phyloP scores from a whole-genome alignment of 2,113 vertebrate genomes.

The Canis aureus region DNA sequence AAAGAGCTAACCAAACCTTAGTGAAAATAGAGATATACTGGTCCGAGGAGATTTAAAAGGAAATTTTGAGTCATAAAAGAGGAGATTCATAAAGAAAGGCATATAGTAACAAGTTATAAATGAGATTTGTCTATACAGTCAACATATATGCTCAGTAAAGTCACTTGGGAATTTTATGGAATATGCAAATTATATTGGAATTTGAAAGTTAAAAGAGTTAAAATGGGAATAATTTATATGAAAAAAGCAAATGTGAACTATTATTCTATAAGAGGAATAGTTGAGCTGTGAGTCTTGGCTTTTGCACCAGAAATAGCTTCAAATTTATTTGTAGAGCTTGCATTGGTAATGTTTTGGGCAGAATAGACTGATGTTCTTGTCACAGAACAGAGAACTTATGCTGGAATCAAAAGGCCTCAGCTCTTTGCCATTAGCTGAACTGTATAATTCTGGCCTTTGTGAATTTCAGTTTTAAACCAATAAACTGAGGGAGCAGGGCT shows the following conservation, averaged over 20 bases:
- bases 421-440: not conserved
- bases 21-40: conserved; percentile 44
- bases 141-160: conserved; percentile 28
- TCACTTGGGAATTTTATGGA: not conserved
- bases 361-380: not conserved
- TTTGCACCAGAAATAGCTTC: not conserved
- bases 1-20: conserved; percentile 18
- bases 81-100: conserved; percentile 38
- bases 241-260: not conserved
- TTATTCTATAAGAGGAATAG: not conserved
- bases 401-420: not conserved
- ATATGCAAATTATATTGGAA: conserved; percentile 1
- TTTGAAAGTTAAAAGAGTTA: conserved; percentile 15
- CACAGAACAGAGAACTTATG: not conserved
- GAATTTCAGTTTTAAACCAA: not conserved
- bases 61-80: conserved; percentile 56
- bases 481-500: not conserved
- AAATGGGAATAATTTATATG: not conserved
- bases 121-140: conserved; percentile 20
- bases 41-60: conserved; percentile 43
- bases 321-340: not conserved
- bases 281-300: not conserved
- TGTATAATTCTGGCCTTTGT: not conserved
- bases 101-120: conserved; percentile 29
- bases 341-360: not conserved